phyloP scores from a whole-genome alignment of 2,113 vertebrate species.

The Thalassarche chlororhynchos region DNA sequence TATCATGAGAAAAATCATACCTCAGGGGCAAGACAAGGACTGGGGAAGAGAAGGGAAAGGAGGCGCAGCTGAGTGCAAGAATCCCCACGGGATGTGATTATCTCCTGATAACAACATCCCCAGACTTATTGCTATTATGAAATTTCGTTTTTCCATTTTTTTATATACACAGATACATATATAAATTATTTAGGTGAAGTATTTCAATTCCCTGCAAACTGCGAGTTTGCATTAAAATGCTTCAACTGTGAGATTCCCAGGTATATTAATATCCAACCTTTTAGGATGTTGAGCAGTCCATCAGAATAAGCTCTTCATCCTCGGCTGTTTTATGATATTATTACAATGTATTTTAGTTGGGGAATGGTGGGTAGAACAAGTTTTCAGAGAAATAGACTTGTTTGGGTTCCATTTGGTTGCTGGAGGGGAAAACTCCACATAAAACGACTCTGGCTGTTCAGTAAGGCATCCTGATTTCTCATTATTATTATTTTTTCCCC shows the following conservation, averaged over 20 bases:
- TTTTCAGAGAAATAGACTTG: slow-evolving; percentile 76
- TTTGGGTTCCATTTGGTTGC: slow-evolving; percentile 79
- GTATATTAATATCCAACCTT: slow-evolving; percentile 79
- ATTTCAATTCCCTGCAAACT: slow-evolving; percentile 77
- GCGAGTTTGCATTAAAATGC: slow-evolving; percentile 79
- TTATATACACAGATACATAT: slow-evolving; percentile 66
- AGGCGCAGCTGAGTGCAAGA: slow-evolving; percentile 74
- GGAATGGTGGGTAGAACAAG: slow-evolving; percentile 70
- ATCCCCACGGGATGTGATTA: slow-evolving; percentile 83
- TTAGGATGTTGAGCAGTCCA: slow-evolving; percentile 78
- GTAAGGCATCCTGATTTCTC: slow-evolving; percentile 75
- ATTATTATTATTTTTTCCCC: slow-evolving; percentile 70
- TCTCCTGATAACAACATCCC: slow-evolving; percentile 79
- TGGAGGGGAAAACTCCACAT: slow-evolving; percentile 75
- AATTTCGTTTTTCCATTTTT: slow-evolving; percentile 72
- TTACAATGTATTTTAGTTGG: slow-evolving; percentile 72
- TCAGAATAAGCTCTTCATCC: slow-evolving; percentile 76
- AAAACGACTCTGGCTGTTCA: slow-evolving; percentile 69
- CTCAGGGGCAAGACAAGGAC: slow-evolving; percentile 72
- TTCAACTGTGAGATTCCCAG: slow-evolving; percentile 79
- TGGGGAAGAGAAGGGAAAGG: slow-evolving; percentile 40
- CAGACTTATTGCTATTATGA: slow-evolving; percentile 78
- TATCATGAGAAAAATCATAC: slow-evolving; percentile 79
- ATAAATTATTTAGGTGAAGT: slow-evolving; percentile 81
- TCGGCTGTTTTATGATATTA: slow-evolving; percentile 78